Percentiles rank a stretch among this genome's conserved stretches.
Conservation (phyloP, 2,797 vertebrate genomes). For the Borostomias antarcticus region DNA sequence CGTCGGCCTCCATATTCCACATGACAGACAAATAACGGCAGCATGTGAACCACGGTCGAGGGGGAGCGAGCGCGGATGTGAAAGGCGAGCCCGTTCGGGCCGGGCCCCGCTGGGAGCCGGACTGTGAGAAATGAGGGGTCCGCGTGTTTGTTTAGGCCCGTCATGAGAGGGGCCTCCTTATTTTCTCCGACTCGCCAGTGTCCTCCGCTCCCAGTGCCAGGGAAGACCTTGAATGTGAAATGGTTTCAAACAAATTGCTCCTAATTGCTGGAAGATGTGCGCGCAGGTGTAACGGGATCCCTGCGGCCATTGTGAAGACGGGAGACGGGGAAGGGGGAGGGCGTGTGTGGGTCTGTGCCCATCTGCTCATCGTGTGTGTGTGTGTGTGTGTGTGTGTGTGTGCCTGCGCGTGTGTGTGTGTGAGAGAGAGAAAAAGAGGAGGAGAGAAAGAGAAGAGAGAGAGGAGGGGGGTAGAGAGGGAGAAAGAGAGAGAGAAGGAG, state of each 20-base stretch:
- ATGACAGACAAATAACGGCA: conserved; percentile 15
- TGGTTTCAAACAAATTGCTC: conserved; percentile 89
- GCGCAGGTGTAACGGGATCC: conserved; percentile 92
- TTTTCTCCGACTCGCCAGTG: conserved; percentile 59
- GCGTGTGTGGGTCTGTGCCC: too few relatives aligned
- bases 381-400: too few relatives aligned
- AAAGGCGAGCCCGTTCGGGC: conserved; percentile 21
- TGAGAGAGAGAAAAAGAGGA: too few relatives aligned
- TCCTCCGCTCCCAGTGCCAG: conserved; percentile 80
- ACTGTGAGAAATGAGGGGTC: conserved; percentile 31
- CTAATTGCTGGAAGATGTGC: conserved; percentile 96
- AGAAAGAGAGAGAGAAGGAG: too few relatives aligned
- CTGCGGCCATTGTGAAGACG: conserved; percentile 77
- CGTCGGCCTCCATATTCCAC: conserved; percentile 11
- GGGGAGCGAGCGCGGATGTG: neutral
- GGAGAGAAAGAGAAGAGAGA: too few relatives aligned
- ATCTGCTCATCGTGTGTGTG: too few relatives aligned
- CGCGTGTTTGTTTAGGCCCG: conserved; percentile 61
- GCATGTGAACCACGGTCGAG: conserved; percentile 15
- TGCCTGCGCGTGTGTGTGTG: too few relatives aligned
- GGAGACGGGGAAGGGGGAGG: too few relatives aligned
- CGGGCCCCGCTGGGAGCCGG: conserved; percentile 34
- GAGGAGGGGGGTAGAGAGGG: too few relatives aligned
- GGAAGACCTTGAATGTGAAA: conserved; percentile 89
- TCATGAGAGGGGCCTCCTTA: conserved; percentile 39